Conservation (phyloP, 2,113 vertebrate species). For the Tamias sibiricus region DNA sequence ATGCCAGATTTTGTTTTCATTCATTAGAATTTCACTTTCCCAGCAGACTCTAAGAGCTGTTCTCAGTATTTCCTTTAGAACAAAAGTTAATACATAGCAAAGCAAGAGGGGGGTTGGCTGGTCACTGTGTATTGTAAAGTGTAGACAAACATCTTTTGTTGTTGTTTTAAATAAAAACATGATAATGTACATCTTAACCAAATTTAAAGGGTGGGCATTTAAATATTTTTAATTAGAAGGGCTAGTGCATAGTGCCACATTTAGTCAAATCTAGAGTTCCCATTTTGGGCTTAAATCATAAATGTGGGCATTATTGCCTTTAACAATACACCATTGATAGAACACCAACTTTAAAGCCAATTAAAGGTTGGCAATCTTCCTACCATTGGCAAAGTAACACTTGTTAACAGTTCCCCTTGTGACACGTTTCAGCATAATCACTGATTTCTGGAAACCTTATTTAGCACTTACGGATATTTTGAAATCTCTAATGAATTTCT, state of each 20-base stretch:
- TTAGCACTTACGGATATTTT: slow-evolving; percentile 85
- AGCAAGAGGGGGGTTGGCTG: neutral
- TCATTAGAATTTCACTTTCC: neutral
- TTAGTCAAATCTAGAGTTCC: slow-evolving; percentile 74
- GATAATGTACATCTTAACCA: slow-evolving; percentile 65
- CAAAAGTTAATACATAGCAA: slow-evolving; percentile 20
- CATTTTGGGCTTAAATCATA: slow-evolving; percentile 78
- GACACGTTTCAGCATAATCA: slow-evolving; percentile 83
- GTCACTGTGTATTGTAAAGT: slow-evolving; percentile 47
- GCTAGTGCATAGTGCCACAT: slow-evolving; percentile 60
- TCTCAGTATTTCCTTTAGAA: slow-evolving; percentile 51
- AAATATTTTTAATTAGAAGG: slow-evolving; percentile 78
- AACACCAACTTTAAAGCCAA: slow-evolving; percentile 87
- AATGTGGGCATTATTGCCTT: slow-evolving; percentile 85
- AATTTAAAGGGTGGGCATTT: slow-evolving; percentile 59
- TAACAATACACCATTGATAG: slow-evolving; percentile 85
- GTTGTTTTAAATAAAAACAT: slow-evolving; percentile 56
- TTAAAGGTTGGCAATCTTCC: slow-evolving; percentile 86
- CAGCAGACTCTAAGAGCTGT: slow-evolving; percentile 19
- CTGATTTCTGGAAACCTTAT: slow-evolving; percentile 85
- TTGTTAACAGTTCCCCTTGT: slow-evolving; percentile 85
- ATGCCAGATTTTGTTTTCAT: slow-evolving; percentile 16
- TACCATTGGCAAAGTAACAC: slow-evolving; percentile 83
- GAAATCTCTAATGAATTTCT: slow-evolving; percentile 84
- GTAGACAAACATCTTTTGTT: slow-evolving; percentile 73